Conservation (phyloP, 92 coral and sea anemone species). For the Parazoanthus darwini region DNA sequence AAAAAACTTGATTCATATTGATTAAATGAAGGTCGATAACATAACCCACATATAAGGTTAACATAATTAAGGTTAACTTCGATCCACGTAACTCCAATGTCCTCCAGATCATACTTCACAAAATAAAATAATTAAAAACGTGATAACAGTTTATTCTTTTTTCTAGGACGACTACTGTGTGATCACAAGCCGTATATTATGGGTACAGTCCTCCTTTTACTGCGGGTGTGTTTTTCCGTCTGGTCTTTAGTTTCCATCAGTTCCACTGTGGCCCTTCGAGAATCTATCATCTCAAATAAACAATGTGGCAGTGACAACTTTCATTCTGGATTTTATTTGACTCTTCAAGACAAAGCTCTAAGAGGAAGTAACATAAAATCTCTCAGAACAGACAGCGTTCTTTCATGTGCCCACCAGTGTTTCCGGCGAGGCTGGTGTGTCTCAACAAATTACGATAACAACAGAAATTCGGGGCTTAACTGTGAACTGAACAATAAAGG, state of each 20-base stretch:
- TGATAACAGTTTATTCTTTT: too few relatives aligned
- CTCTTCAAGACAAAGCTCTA: not conserved
- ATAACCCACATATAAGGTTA: slow-evolving; percentile 46
- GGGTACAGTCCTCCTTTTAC: too few relatives aligned
- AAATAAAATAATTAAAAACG: too few relatives aligned
- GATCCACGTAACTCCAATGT: slow-evolving; percentile 44
- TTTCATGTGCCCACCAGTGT: not conserved
- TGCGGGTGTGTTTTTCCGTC: too few relatives aligned
- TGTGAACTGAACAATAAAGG: not conserved
- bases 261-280: not conserved
- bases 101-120: too few relatives aligned
- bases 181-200: too few relatives aligned
- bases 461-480: not conserved
- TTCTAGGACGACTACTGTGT: too few relatives aligned
- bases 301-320: not conserved
- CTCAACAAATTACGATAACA: not conserved
- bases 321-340: not conserved
- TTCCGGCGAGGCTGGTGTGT: not conserved
- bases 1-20: slow-evolving; percentile 37
- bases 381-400: not conserved
- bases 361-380: not conserved
- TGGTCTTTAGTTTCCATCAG: not conserved
- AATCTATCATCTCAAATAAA: not conserved
- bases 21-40: slow-evolving; percentile 51
- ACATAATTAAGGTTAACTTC: slow-evolving; percentile 42